phyloP scores from a whole-genome alignment of 2,797 vertebrate species.

The Enteromius anoplus region DNA sequence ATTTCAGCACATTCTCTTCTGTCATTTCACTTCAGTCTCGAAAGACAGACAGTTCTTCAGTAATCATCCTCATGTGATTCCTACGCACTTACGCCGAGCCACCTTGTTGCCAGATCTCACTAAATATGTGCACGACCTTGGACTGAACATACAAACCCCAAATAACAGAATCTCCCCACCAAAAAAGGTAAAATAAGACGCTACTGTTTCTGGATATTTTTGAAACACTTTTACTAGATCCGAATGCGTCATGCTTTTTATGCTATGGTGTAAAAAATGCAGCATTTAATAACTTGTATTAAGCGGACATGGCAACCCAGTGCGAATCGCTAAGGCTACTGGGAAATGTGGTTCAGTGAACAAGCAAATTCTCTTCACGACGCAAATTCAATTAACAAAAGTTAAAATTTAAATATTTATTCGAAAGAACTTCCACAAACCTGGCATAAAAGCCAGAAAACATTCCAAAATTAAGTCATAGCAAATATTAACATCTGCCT shows the following conservation, averaged over 20 bases:
- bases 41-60: background rate
- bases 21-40: background rate
- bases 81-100: conserved; percentile 8
- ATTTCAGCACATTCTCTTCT: conserved; percentile 48
- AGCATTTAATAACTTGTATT: too few relatives aligned
- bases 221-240: background rate
- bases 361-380: background rate
- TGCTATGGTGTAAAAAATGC: too few relatives aligned
- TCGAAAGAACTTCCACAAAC: conserved; percentile 21
- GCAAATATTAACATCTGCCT: background rate
- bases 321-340: background rate
- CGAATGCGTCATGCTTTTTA: too few relatives aligned
- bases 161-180: background rate
- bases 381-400: background rate
- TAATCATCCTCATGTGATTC: conserved; percentile 54
- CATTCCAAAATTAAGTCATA: conserved; percentile 17
- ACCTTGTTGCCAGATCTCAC: background rate
- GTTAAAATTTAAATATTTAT: conserved; percentile 53
- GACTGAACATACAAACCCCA: background rate
- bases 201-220: background rate
- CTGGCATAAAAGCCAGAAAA: conserved; percentile 12
- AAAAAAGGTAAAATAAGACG: background rate
- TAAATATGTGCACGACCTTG: too few relatives aligned
- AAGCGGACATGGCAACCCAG: conserved; percentile 16
- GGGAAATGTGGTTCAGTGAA: background rate